Percentiles rank a stretch among this genome's conserved stretches.
phyloP scores from a whole-genome alignment of 2,888 invertebrate genomes.

The Machimus atricapillus region DNA sequence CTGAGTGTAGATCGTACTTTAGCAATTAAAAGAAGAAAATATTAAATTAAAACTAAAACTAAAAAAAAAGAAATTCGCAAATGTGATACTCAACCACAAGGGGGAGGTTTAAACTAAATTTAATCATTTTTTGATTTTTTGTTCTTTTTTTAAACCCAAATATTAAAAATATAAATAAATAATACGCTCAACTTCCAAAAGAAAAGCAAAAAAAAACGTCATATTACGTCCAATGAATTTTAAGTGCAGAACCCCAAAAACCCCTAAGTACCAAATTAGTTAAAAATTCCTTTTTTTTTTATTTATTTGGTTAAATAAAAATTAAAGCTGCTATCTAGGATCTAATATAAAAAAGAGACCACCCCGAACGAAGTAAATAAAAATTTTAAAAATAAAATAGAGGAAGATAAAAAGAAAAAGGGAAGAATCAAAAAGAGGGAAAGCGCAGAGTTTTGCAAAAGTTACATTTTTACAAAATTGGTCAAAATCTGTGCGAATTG shows the following conservation, averaged over 20 bases:
- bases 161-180: too few relatives aligned
- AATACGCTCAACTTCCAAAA: background rate
- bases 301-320: background rate
- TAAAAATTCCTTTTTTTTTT: background rate
- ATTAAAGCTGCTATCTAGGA: background rate
- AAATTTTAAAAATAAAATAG: background rate
- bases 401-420: background rate
- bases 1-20: too few relatives aligned
- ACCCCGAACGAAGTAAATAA: background rate
- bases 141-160: too few relatives aligned
- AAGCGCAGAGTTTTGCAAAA: background rate
- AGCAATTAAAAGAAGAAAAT: background rate
- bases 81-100: background rate
- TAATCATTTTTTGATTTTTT: background rate
- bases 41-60: background rate
- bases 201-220: background rate
- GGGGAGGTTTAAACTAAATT: background rate
- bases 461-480: conserved; percentile 45
- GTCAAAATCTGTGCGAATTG: conserved; percentile 53
- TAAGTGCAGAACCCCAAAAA: background rate
- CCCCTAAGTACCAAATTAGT: background rate
- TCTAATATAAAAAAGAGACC: background rate
- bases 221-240: background rate
- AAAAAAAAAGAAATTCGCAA: background rate
- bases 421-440: too few relatives aligned